These are phyloP conservation scores for Thalassoma bifasciatum DNA, from an alignment of 2,113 vertebrate species.

Conservation along the genomic window DNA sequence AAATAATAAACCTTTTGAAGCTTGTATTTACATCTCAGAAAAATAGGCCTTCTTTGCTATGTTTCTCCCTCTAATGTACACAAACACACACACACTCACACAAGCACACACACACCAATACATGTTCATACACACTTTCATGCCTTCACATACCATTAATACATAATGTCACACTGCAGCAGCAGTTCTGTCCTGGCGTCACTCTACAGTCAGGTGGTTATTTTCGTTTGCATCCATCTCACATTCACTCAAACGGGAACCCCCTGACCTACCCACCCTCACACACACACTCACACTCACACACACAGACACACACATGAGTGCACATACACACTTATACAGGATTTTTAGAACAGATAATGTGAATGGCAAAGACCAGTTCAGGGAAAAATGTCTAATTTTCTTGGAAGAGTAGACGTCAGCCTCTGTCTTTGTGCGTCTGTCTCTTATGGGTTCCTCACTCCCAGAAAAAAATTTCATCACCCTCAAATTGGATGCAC, in stretches of 20 bases:
- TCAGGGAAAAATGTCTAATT: conserved; percentile 54
- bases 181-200: not conserved
- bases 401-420: conserved; percentile 54
- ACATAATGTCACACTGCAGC: conserved; percentile 26
- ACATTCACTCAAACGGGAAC: conserved; percentile 50
- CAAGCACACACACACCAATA: too few relatives aligned
- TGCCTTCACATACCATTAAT: conserved; percentile 31
- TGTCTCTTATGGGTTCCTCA: not conserved
- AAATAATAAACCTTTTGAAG: not conserved
- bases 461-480: not conserved
- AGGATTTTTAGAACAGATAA: conserved; percentile 53
- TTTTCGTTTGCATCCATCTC: conserved; percentile 59
- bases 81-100: too few relatives aligned
- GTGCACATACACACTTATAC: conserved; percentile 9
- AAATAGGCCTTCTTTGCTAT: too few relatives aligned
- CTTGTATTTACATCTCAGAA: too few relatives aligned
- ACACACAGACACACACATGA: not conserved
- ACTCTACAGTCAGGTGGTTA: conserved; percentile 66
- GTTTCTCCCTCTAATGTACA: not conserved
- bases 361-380: conserved; percentile 61
- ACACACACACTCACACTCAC: not conserved
- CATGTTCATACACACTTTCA: not conserved
- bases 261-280: not conserved
- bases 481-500: not conserved
- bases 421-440: not conserved